These are phyloP conservation scores for Leptinotarsa peninsularis DNA, from an alignment of 2,888 invertebrate genomes.

Conservation along the genomic window DNA sequence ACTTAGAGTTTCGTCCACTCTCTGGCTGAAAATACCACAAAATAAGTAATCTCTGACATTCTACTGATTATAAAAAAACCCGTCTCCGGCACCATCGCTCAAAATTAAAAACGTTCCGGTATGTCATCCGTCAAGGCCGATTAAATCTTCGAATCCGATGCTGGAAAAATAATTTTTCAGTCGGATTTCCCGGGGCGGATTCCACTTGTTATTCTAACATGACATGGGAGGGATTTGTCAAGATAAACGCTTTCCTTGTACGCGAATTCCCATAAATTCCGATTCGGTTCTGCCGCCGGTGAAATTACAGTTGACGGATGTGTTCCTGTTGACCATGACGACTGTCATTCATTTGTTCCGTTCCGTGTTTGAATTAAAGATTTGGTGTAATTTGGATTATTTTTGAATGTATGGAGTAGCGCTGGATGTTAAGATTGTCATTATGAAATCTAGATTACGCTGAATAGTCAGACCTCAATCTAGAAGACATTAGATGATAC, in stretches of 20 bases:
- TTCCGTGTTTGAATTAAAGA: constrained; percentile 2
- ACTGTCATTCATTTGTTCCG: background rate
- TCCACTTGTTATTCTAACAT: constrained; percentile 7
- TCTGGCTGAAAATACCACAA: too few species aligned
- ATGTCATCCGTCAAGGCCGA: background rate
- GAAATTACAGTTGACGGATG: background rate
- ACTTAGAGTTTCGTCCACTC: too few species aligned
- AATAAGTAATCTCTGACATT: too few species aligned
- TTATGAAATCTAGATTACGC: background rate
- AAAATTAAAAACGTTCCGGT: background rate
- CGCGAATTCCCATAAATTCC: background rate
- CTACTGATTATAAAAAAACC: too few species aligned
- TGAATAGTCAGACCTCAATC: too few species aligned
- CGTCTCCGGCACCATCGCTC: too few species aligned
- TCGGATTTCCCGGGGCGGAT: background rate
- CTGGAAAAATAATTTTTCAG: constrained; percentile 2
- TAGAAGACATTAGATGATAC: too few species aligned
- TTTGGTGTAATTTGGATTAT: background rate
- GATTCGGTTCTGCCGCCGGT: background rate
- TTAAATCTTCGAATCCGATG: background rate
- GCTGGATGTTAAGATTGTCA: background rate
- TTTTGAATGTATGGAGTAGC: background rate
- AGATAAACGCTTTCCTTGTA: constrained; percentile 2
- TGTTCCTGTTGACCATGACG: background rate
- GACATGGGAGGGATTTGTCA: constrained; percentile 8